Conservation (phyloP, 2,113 vertebrate species). For the Lophura nycthemera region DNA sequence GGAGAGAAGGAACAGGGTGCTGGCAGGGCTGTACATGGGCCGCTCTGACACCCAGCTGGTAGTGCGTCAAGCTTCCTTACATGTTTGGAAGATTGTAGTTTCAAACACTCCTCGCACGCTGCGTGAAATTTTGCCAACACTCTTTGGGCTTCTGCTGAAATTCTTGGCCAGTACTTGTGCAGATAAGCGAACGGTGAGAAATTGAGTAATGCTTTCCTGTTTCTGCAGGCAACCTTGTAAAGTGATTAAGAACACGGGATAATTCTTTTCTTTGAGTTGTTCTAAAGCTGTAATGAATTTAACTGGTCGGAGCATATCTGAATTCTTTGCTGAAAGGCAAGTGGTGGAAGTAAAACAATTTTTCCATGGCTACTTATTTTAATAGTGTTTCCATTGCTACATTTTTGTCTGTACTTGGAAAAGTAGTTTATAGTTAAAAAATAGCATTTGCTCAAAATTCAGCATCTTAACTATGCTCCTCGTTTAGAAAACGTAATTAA, state of each 20-base stretch:
- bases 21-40: conserved; percentile 98
- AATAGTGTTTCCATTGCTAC: not conserved
- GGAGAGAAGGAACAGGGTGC: conserved; percentile 93
- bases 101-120: conserved; percentile 96
- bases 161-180: conserved; percentile 97
- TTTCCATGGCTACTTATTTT: not conserved
- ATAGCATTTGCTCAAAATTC: not conserved
- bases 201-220: not conserved
- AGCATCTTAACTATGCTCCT: not conserved
- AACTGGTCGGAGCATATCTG: not conserved
- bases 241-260: not conserved
- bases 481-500: not conserved
- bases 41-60: conserved; percentile 97
- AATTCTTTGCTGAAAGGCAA: not conserved
- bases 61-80: conserved; percentile 94
- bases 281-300: not conserved
- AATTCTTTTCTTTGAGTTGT: not conserved
- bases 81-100: conserved; percentile 99
- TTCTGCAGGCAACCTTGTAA: not conserved
- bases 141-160: conserved; percentile 93
- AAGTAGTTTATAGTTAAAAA: not conserved
- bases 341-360: not conserved
- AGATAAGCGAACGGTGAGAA: conserved; percentile 93
- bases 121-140: conserved; percentile 94
- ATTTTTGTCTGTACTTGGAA: not conserved